These are phyloP conservation scores for Monomorium pharaonis DNA, from an alignment of 1,140 invertebrate genomes.

Conservation along the genomic window DNA sequence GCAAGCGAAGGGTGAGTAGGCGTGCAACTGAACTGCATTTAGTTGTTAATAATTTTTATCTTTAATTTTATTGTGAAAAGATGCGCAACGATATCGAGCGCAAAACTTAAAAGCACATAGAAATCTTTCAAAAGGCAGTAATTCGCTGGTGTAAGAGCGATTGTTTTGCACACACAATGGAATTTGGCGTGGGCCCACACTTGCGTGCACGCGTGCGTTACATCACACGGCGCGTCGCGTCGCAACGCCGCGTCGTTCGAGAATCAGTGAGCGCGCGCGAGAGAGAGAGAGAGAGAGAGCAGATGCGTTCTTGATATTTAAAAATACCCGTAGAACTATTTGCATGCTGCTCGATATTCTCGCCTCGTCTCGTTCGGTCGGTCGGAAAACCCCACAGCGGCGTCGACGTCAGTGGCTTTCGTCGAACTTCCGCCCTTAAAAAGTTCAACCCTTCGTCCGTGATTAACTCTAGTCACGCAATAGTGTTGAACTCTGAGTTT, in stretches of 20 bases:
- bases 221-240: conserved; percentile 56
- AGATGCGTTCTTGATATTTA: conserved; percentile 74
- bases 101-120: not conserved
- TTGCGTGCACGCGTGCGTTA: conserved; percentile 56
- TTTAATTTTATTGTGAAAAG: not conserved
- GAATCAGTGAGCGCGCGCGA: conserved; percentile 18
- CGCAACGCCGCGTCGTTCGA: not conserved
- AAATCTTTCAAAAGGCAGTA: not conserved
- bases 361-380: conserved; percentile 49
- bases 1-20: not conserved
- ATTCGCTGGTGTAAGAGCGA: not conserved
- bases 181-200: conserved; percentile 51
- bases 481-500: not conserved
- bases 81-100: not conserved
- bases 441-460: not conserved
- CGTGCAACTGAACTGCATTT: not conserved
- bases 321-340: conserved; percentile 73
- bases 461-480: not conserved
- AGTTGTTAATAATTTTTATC: not conserved
- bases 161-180: conserved; percentile 26
- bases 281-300: conserved; percentile 45
- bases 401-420: conserved; percentile 53
- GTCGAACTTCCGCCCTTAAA: conserved; percentile 21
- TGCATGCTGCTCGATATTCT: conserved; percentile 65
- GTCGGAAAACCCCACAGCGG: conserved; percentile 73